A percentile compares a stretch with the other conserved stretches of the same genome.
phyloP scores from a whole-genome alignment of 2,797 vertebrate species.

The Pseudochromis fuscus region DNA sequence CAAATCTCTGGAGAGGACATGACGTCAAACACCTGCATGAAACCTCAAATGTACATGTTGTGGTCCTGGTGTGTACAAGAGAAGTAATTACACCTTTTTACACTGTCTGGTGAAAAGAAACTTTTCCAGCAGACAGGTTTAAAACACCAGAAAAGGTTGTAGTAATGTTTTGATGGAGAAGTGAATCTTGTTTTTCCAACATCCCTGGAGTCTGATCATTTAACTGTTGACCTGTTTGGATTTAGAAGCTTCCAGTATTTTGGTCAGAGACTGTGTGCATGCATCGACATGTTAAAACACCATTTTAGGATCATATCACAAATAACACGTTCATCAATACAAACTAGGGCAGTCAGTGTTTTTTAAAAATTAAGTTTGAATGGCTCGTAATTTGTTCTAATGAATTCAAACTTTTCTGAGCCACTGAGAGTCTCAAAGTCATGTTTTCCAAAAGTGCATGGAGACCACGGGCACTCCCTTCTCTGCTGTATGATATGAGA shows the following conservation, averaged over 20 bases:
- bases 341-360: too few species aligned
- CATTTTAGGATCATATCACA: too few species aligned
- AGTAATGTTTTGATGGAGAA: background rate
- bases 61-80: conserved; percentile 29
- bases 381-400: too few species aligned
- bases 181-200: background rate
- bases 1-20: conserved; percentile 9
- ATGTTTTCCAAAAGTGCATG: too few species aligned
- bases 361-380: too few species aligned
- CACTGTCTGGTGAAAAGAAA: background rate
- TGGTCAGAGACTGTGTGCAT: background rate
- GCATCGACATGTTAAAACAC: too few species aligned
- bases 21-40: conserved; percentile 40
- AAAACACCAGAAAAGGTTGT: conserved; percentile 12
- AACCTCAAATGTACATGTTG: conserved; percentile 49
- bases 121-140: background rate
- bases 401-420: too few species aligned
- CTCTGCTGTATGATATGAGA: too few species aligned
- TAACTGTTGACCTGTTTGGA: background rate
- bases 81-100: conserved; percentile 22
- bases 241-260: background rate
- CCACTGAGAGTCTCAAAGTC: too few species aligned
- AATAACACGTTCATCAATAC: too few species aligned
- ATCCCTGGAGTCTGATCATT: background rate
- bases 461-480: too few species aligned